These are phyloP conservation scores for Ostrea edulis DNA, from an alignment of 1,140 invertebrate genomes.

Conservation along the genomic window DNA sequence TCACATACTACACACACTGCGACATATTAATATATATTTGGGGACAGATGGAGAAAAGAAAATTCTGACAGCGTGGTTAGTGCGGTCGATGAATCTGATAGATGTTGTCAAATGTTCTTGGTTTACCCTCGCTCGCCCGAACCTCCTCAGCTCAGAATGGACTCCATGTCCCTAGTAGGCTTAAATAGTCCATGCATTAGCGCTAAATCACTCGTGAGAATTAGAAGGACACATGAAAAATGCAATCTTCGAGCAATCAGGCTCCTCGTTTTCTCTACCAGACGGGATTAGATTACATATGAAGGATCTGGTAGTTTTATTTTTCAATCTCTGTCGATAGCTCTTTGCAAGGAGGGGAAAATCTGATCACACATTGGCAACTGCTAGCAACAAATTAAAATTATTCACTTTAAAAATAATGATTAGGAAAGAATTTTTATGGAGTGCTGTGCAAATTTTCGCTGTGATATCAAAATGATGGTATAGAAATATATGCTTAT, in stretches of 20 bases:
- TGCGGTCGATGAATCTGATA: neutral
- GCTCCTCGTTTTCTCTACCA: neutral
- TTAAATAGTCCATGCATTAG: neutral
- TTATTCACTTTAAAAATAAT: neutral
- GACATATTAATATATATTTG: no score
- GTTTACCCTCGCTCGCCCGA: no score
- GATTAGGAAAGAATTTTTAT: no score
- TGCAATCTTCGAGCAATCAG: conserved; percentile 1
- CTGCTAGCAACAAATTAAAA: neutral
- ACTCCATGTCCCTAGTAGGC: neutral
- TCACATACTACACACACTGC: no score
- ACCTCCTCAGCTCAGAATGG: neutral
- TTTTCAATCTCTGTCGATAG: neutral
- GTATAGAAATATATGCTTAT: no score
- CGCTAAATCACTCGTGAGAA: neutral
- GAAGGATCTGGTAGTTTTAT: neutral
- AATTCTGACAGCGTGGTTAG: neutral
- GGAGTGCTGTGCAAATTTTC: no score
- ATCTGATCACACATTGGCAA: neutral
- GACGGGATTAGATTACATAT: neutral
- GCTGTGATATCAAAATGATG: no score
- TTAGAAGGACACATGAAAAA: neutral
- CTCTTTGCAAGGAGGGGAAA: neutral
- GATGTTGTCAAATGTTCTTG: no score
- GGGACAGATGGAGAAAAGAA: neutral